Percentiles rank a stretch among this genome's conserved stretches.
Conservation (phyloP, 2,113 vertebrate genomes). For the Sminthopsis crassicaudata region DNA sequence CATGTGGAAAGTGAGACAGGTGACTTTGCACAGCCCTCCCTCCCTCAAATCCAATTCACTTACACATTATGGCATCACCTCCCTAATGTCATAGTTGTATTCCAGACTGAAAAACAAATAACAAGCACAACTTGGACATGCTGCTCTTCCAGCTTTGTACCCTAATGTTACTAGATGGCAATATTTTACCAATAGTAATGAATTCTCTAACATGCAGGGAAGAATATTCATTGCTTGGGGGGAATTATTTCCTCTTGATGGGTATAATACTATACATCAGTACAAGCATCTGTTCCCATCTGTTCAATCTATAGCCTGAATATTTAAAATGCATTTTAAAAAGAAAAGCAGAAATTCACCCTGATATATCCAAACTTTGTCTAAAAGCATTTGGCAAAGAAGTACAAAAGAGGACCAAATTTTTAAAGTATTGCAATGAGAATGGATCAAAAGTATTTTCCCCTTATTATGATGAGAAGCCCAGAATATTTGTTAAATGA, state of each 20-base stretch:
- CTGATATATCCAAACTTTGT: not conserved
- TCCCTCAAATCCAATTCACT: too few relatives aligned
- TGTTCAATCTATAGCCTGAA: constrained; percentile 14
- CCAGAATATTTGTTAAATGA: not conserved
- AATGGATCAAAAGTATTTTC: not conserved
- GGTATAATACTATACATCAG: not conserved
- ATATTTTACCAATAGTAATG: not conserved
- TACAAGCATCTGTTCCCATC: not conserved
- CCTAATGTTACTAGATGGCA: not conserved
- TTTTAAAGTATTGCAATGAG: constrained; percentile 8
- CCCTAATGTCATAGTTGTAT: too few relatives aligned
- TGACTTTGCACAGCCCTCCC: too few relatives aligned
- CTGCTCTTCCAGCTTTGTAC: not conserved
- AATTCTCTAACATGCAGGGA: not conserved
- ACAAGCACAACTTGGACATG: not conserved
- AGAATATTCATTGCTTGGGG: not conserved
- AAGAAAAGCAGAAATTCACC: not conserved
- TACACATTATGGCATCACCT: too few relatives aligned
- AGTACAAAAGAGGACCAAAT: not conserved
- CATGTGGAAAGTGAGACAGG: too few relatives aligned
- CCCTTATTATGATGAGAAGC: not conserved
- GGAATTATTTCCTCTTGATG: not conserved
- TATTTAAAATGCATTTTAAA: not conserved
- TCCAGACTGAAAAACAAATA: too few relatives aligned
- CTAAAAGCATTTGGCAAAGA: not conserved